Percentiles rank a stretch among this genome's conserved stretches.
Evolutionary conservation across 2,888 invertebrate genomes (phyloP).

Genomic region (Harpagoxenus sublaevis): DNA sequence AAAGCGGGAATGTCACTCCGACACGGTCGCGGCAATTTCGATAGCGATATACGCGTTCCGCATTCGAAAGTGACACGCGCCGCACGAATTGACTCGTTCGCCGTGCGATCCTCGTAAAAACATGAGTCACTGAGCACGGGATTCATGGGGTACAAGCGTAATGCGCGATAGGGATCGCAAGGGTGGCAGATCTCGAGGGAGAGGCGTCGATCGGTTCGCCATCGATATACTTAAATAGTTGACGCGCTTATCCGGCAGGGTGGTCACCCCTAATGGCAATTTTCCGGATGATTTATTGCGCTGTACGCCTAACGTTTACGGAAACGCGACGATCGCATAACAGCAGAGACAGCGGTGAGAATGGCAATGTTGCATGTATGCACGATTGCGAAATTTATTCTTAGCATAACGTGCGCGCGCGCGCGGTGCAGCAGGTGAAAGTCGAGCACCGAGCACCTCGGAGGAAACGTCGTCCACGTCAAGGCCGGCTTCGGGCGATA

Average conservation of each 20-base stretch:
- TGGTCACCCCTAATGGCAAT: constrained; percentile 49
- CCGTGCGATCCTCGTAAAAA: constrained; percentile 63
- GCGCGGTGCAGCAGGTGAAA: constrained; percentile 48
- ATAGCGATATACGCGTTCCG: constrained; percentile 11
- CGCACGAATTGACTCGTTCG: constrained; percentile 49
- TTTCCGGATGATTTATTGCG: constrained; percentile 68
- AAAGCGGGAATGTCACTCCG: background rate
- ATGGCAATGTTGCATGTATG: background rate
- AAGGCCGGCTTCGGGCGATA: constrained; percentile 50
- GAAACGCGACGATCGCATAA: constrained; percentile 5
- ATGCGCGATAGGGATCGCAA: constrained; percentile 37
- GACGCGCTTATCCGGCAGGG: constrained; percentile 54
- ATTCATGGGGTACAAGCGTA: constrained; percentile 39
- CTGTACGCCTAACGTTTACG: constrained; percentile 26
- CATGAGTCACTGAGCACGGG: constrained; percentile 47
- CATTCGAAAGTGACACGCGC: constrained; percentile 36
- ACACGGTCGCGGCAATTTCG: constrained; percentile 27
- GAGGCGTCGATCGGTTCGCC: constrained; percentile 60
- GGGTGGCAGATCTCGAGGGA: constrained; percentile 45
- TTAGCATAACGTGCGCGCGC: constrained; percentile 23
- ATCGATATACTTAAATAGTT: constrained; percentile 72
- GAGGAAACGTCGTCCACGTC: constrained; percentile 48
- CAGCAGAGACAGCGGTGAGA: background rate
- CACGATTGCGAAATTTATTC: constrained; percentile 45
- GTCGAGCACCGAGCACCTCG: constrained; percentile 24